These are phyloP conservation scores for Sebastes miniatus DNA, from an alignment of 2,797 vertebrate species.

Conservation along the genomic window DNA sequence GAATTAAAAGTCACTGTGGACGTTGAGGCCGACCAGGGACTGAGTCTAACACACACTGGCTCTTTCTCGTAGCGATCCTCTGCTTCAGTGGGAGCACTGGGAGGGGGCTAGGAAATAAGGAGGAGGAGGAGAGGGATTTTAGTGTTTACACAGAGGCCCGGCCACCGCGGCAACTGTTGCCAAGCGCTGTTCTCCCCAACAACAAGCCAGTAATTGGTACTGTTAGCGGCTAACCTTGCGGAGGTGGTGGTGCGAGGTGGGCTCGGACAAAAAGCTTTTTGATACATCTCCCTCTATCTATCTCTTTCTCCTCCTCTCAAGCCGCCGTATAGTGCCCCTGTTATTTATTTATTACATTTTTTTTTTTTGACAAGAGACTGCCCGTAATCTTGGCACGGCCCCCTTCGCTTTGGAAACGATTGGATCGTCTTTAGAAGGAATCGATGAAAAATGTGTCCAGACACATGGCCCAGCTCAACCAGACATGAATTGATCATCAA, in stretches of 20 bases:
- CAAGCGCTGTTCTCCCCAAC: slow-evolving; percentile 78
- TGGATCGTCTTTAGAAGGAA: slow-evolving; percentile 81
- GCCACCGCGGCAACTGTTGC: slow-evolving; percentile 74
- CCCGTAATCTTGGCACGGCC: slow-evolving; percentile 62
- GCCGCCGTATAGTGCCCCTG: slow-evolving; percentile 19
- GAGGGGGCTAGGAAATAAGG: slow-evolving; percentile 45
- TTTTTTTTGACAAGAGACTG: slow-evolving; percentile 43
- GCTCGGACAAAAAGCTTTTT: slow-evolving; percentile 80
- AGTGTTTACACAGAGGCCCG: slow-evolving; percentile 73
- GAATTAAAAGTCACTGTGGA: slow-evolving; percentile 63
- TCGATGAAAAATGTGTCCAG: slow-evolving; percentile 74
- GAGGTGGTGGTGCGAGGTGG: slow-evolving; percentile 72
- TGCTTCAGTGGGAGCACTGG: slow-evolving; percentile 46
- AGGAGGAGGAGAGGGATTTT: slow-evolving; percentile 59
- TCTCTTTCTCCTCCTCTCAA: slow-evolving; percentile 52
- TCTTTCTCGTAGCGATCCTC: not conserved
- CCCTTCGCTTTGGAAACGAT: slow-evolving; percentile 52
- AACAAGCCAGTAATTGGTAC: slow-evolving; percentile 81
- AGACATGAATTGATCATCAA: slow-evolving; percentile 84
- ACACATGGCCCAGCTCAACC: slow-evolving; percentile 74
- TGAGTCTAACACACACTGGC: not conserved
- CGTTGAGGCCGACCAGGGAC: slow-evolving; percentile 26
- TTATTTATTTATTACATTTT: not conserved
- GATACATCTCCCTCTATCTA: slow-evolving; percentile 56
- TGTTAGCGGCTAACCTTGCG: slow-evolving; percentile 80